Percentiles rank a stretch among this genome's conserved stretches.
Evolutionary conservation across 2,113 vertebrate genomes (phyloP).

Genomic region (Saccopteryx leptura): DNA sequence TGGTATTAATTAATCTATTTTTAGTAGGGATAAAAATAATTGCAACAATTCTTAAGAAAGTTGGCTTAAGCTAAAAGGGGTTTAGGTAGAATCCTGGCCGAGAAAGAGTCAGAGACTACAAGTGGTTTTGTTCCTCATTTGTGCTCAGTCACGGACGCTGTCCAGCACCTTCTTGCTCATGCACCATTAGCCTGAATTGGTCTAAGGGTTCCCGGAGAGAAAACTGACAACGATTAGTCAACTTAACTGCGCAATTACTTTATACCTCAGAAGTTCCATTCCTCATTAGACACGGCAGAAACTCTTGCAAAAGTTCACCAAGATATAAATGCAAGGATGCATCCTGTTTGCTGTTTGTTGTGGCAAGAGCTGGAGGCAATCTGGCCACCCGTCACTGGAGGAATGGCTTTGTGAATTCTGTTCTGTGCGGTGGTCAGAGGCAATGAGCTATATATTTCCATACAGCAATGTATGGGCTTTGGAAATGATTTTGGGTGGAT

Average conservation of each 20-base stretch:
- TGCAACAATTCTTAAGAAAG: slow-evolving; percentile 70
- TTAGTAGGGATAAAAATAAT: slow-evolving; percentile 83
- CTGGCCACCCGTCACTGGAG: not conserved
- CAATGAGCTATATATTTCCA: not conserved
- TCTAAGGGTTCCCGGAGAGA: not conserved
- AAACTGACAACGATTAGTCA: not conserved
- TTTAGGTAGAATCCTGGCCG: slow-evolving; percentile 33
- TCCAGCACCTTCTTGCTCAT: not conserved
- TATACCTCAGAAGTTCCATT: not conserved
- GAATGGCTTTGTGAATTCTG: not conserved
- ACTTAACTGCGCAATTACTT: not conserved
- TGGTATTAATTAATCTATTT: slow-evolving; percentile 72
- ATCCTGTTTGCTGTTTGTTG: not conserved
- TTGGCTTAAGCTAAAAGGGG: slow-evolving; percentile 64
- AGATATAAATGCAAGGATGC: not conserved
- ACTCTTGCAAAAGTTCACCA: not conserved
- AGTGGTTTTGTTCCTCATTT: slow-evolving; percentile 48
- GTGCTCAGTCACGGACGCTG: not conserved
- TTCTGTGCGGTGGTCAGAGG: not conserved
- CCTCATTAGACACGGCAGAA: not conserved
- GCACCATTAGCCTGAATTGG: not conserved
- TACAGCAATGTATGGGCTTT: not conserved
- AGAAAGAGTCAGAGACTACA: slow-evolving; percentile 56
- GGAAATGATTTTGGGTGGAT: not conserved
- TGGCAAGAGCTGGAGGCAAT: not conserved